These are phyloP conservation scores for Steatornis caripensis DNA, from an alignment of 2,113 vertebrate genomes.

Conservation along the genomic window DNA sequence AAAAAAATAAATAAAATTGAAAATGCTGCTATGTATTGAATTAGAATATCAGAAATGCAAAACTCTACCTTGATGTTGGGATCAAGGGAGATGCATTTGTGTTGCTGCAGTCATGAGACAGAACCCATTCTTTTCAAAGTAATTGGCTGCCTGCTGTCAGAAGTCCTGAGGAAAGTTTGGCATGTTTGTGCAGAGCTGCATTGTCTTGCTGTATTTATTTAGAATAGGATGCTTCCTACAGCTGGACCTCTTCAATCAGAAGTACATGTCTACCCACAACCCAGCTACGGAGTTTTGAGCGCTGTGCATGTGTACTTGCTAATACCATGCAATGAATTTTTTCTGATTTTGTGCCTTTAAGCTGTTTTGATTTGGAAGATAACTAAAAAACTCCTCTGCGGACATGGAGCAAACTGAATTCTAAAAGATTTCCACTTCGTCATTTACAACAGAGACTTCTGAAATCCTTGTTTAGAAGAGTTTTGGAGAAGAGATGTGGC, in stretches of 20 bases:
- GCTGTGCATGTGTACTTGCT: background rate
- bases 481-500: background rate
- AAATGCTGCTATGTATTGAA: constrained; percentile 46
- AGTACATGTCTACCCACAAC: background rate
- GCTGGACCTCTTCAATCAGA: constrained; percentile 5
- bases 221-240: constrained; percentile 16
- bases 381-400: background rate
- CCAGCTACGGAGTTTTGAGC: background rate
- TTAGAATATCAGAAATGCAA: constrained; percentile 57
- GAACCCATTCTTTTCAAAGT: constrained; percentile 70
- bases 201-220: constrained; percentile 48
- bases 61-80: constrained; percentile 68
- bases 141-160: constrained; percentile 78
- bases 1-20: background rate
- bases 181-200: constrained; percentile 42
- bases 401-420: background rate
- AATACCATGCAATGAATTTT: background rate
- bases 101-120: constrained; percentile 64
- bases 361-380: background rate
- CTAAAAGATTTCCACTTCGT: background rate
- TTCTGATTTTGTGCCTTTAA: background rate
- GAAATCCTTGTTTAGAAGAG: background rate
- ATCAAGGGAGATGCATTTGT: constrained; percentile 67
- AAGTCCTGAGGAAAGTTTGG: constrained; percentile 60
- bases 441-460: background rate